phyloP scores from a whole-genome alignment of 2,888 invertebrate species.

The Dugesia japonica region DNA sequence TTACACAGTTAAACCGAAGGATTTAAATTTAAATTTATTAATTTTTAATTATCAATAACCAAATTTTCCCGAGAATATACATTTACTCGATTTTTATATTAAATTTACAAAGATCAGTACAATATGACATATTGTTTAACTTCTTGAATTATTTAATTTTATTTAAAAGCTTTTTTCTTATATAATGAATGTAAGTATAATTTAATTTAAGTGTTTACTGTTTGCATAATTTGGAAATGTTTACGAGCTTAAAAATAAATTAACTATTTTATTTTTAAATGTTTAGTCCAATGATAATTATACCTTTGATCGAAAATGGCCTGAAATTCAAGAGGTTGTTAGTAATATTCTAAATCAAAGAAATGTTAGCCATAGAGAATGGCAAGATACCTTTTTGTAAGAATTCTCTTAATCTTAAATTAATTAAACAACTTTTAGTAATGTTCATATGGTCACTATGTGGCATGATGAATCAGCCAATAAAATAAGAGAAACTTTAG shows the following conservation, averaged over 20 bases:
- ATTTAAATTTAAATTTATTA: no score
- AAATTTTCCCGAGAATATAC: no score
- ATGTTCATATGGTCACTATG: conserved; percentile 79
- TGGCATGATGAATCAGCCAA: conserved; percentile 89
- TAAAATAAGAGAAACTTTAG: conserved; percentile 53
- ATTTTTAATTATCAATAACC: no score
- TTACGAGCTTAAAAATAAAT: background rate
- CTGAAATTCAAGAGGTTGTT: conserved; percentile 76
- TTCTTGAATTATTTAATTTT: background rate
- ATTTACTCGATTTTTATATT: no score
- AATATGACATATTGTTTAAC: background rate
- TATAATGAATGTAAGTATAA: background rate
- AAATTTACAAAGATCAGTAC: no score
- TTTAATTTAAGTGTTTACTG: background rate
- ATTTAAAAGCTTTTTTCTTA: background rate
- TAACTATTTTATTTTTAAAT: background rate
- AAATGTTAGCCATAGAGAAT: conserved; percentile 75
- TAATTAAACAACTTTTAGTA: conserved; percentile 50
- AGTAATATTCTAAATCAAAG: conserved; percentile 80
- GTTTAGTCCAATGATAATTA: background rate
- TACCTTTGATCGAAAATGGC: conserved; percentile 84
- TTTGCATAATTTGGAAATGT: background rate
- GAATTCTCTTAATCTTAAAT: no score
- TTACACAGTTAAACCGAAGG: no score
- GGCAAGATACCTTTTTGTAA: conserved; percentile 87